These are phyloP conservation scores for Drosophila fulvimacula DNA, from an alignment of 2,888 invertebrate species.

Conservation along the genomic window DNA sequence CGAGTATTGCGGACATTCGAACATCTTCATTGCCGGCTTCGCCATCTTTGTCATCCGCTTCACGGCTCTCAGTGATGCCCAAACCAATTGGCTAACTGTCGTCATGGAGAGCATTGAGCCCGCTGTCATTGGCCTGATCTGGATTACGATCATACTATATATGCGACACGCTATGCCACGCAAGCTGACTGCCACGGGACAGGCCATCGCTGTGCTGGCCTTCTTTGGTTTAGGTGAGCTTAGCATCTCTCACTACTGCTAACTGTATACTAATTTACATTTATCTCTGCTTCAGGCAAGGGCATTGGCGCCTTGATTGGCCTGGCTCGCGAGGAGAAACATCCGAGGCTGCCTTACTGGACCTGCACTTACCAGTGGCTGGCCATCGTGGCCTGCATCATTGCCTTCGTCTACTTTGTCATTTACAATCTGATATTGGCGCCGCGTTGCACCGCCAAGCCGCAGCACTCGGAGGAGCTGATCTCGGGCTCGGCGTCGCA, in stretches of 20 bases:
- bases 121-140: conserved; percentile 91
- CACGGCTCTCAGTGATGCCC: conserved; percentile 87
- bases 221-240: conserved; percentile 90
- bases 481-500: conserved; percentile 85
- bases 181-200: conserved; percentile 91
- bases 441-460: conserved; percentile 89
- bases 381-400: conserved; percentile 88
- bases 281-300: conserved; percentile 87
- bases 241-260: background rate
- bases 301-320: conserved; percentile 90
- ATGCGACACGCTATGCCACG: conserved; percentile 92
- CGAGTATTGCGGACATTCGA: conserved; percentile 92
- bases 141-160: conserved; percentile 92
- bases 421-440: conserved; percentile 91
- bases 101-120: conserved; percentile 90
- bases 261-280: background rate
- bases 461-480: conserved; percentile 86
- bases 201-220: conserved; percentile 91
- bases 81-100: conserved; percentile 88
- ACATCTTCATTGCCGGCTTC: conserved; percentile 93
- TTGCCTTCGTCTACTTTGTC: conserved; percentile 89
- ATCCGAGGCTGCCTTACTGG: conserved; percentile 57
- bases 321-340: conserved; percentile 84
- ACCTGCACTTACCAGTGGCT: conserved; percentile 87
- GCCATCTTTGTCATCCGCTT: conserved; percentile 92